Evolutionary conservation across 1,140 invertebrate genomes (phyloP), one percentile per base, ranked within the genome.

Genomic region (Berghia stephanieae): DNA sequence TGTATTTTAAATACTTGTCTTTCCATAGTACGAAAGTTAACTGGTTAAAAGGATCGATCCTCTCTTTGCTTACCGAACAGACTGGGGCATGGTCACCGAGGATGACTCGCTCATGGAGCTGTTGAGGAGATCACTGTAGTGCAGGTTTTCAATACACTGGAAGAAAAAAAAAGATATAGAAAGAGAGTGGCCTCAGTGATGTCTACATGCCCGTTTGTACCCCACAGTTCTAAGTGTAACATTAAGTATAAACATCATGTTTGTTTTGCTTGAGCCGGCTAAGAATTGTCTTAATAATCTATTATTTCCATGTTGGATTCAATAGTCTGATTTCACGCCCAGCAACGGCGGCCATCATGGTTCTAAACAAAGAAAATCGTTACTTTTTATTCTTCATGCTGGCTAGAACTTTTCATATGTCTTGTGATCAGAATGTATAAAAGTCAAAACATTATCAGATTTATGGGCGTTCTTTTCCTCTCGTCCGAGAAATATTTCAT

Each of bases 81-180:
- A 89, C 83, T 90, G 95, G 18, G 95, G 95, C 90, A 96, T 94
- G 60, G 93, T 95, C 18, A 96, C 94, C 1, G 94, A 95, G 52
- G 94, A 94, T 49, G 93, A 94, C 83, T 95, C 94, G 72, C 93
- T 93, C 89, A 94, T 91, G 67, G 94, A 93, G 78, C 92, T 92
- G 82, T 94, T 93, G 77, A 97, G 92, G 38, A 97, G 90, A 85
- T 96, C 95, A 81, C 95, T 96, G 89, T 96, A 95, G 83, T 96
- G 95, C 8, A 97, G 94, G 87, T 96, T 97, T 88, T 97, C 96
- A 92, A 97, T 95, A 88, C 96, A 97, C 91, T 97, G 93, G 44
- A 89, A 90, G 44, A 66, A 68, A 79, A 63, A 52, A 44, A 78
- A 55, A 76, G 21, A 70, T 44, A 43, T 31, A 73, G 6, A 68